These are phyloP conservation scores for Dipodomys ordii DNA, from an alignment of 2,113 vertebrate species.

Conservation along the genomic window DNA sequence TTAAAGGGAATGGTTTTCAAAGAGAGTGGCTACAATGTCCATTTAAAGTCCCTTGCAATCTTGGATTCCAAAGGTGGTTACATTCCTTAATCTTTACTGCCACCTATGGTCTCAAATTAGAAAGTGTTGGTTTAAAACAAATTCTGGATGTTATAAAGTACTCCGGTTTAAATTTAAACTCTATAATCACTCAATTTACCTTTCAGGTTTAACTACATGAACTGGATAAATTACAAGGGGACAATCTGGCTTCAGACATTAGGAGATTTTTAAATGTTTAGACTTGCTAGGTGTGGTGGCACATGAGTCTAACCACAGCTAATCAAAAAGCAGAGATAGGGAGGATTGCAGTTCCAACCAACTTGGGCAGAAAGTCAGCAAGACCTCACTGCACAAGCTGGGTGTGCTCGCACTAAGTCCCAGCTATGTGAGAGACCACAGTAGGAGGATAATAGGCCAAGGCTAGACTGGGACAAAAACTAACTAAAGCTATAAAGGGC, in stretches of 20 bases:
- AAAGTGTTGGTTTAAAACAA: conserved; percentile 35
- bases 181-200: conserved; percentile 14
- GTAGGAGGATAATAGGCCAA: too few relatives aligned
- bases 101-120: conserved; percentile 66
- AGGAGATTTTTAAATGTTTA: conserved; percentile 10
- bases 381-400: too few relatives aligned
- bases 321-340: too few relatives aligned
- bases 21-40: background rate
- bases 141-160: background rate
- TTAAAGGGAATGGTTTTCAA: background rate
- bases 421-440: too few relatives aligned
- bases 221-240: background rate
- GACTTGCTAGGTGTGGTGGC: background rate
- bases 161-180: conserved; percentile 27
- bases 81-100: conserved; percentile 58
- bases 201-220: conserved; percentile 16
- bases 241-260: background rate
- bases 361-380: too few relatives aligned
- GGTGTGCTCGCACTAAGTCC: too few relatives aligned
- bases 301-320: too few relatives aligned
- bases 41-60: background rate
- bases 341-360: too few relatives aligned
- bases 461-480: too few relatives aligned
- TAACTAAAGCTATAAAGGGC: too few relatives aligned
- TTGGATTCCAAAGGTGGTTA: background rate